A percentile compares a stretch with the other conserved stretches of the same genome.
phyloP scores from a whole-genome alignment of 2,113 vertebrate genomes.

The Perca flavescens region DNA sequence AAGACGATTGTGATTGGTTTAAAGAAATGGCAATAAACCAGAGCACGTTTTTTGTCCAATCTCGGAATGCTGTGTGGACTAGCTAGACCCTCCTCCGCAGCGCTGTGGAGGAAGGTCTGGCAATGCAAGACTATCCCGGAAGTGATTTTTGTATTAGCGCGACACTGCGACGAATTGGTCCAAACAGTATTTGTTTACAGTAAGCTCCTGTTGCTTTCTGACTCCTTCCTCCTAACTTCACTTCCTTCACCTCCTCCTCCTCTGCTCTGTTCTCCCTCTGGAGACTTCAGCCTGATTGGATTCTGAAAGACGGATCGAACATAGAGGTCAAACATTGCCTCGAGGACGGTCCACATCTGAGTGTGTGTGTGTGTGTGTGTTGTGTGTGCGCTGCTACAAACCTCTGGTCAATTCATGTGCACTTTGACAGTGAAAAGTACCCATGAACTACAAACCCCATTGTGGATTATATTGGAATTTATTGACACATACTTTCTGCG shows the following conservation, averaged over 20 bases:
- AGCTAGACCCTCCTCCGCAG: no score
- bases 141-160: no score
- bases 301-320: slow-evolving; percentile 81
- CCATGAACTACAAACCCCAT: slow-evolving; percentile 42
- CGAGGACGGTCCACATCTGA: slow-evolving; percentile 59
- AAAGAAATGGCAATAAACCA: no score
- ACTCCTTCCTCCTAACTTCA: slow-evolving; percentile 48
- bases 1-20: no score
- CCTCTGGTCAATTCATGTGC: slow-evolving; percentile 50
- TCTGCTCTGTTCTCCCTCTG: slow-evolving; percentile 61
- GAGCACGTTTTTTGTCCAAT: no score
- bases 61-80: no score
- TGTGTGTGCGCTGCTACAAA: slow-evolving; percentile 13
- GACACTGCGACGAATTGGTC: no score
- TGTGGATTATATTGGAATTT: slow-evolving; percentile 38
- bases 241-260: slow-evolving; percentile 32
- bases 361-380: slow-evolving; percentile 13
- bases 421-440: slow-evolving; percentile 34
- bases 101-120: no score
- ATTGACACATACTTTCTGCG: slow-evolving; percentile 47
- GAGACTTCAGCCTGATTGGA: slow-evolving; percentile 79
- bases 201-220: slow-evolving; percentile 66
- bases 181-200: slow-evolving; percentile 32
- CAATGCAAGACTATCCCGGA: no score
- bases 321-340: slow-evolving; percentile 78